Conservation (phyloP, 1,140 invertebrate genomes). For the Lethrus apterus region DNA sequence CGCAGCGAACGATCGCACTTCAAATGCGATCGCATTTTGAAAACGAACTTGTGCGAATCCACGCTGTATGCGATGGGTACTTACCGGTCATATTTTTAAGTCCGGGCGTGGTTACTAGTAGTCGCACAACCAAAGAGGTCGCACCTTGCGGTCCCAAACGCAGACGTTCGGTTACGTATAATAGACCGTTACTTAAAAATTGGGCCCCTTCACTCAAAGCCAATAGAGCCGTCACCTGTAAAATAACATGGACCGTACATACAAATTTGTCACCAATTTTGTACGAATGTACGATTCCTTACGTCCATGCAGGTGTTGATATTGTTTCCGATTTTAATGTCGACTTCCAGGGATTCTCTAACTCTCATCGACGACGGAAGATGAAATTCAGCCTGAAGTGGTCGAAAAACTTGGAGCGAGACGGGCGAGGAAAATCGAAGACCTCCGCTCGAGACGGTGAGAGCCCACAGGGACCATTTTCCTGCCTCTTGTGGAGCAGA, state of each 20-base stretch:
- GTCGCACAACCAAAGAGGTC: constrained; percentile 52
- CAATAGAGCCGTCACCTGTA: constrained; percentile 53
- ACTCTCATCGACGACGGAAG: constrained; percentile 50
- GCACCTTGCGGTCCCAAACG: constrained; percentile 55
- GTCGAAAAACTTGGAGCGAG: constrained; percentile 49
- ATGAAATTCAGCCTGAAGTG: constrained; percentile 51
- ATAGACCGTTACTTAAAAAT: constrained; percentile 52
- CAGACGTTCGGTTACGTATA: constrained; percentile 54
- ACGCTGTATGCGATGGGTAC: too few relatives aligned
- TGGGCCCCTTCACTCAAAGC: constrained; percentile 54
- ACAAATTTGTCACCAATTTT: background rate
- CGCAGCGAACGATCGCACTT: too few relatives aligned
- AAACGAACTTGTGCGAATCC: too few relatives aligned
- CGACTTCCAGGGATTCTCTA: constrained; percentile 54
- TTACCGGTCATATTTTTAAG: constrained; percentile 57
- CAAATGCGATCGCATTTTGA: too few relatives aligned
- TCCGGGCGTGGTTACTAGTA: constrained; percentile 52
- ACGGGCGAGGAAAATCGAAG: constrained; percentile 50
- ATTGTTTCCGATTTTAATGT: constrained; percentile 58
- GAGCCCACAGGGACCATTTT: constrained; percentile 52
- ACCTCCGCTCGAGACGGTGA: constrained; percentile 44
- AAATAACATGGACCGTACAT: constrained; percentile 7
- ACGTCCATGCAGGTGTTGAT: constrained; percentile 60
- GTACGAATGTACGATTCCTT: constrained; percentile 37
- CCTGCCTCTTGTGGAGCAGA: constrained; percentile 50